Conservation (phyloP, 2,797 vertebrate genomes). For the Centroberyx gerrardi region DNA sequence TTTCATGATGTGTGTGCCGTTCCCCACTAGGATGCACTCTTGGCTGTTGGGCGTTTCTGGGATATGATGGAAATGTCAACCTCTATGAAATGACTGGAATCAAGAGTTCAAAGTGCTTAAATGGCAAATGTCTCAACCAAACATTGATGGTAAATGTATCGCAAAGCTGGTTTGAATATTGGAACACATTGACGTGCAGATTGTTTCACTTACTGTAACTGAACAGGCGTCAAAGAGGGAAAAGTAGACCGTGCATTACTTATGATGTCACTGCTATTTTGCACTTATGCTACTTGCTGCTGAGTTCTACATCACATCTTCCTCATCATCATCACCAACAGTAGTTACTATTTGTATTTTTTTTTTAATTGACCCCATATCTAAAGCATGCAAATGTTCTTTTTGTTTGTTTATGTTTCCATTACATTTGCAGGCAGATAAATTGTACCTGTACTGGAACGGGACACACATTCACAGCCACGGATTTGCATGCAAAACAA, state of each 20-base stretch:
- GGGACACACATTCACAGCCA: slow-evolving; percentile 11
- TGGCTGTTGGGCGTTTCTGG: slow-evolving; percentile 40
- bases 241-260: not conserved
- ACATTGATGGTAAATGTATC: not conserved
- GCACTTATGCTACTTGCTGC: not conserved
- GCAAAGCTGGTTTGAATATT: not conserved
- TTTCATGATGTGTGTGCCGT: slow-evolving; percentile 4
- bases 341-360: not conserved
- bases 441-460: not conserved
- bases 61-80: slow-evolving; percentile 30
- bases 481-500: slow-evolving; percentile 39
- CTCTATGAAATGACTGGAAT: slow-evolving; percentile 31
- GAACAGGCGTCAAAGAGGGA: not conserved
- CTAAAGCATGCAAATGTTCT: not conserved
- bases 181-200: not conserved
- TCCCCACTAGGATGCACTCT: slow-evolving; percentile 2
- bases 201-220: not conserved
- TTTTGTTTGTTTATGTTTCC: slow-evolving; percentile 1
- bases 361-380: not conserved
- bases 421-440: not conserved
- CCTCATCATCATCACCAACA: not conserved
- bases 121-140: not conserved
- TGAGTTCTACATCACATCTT: not conserved
- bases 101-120: not conserved
- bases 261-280: not conserved